These are phyloP conservation scores for Eristalis pertinax DNA, from an alignment of 2,888 invertebrate species.

Conservation along the genomic window DNA sequence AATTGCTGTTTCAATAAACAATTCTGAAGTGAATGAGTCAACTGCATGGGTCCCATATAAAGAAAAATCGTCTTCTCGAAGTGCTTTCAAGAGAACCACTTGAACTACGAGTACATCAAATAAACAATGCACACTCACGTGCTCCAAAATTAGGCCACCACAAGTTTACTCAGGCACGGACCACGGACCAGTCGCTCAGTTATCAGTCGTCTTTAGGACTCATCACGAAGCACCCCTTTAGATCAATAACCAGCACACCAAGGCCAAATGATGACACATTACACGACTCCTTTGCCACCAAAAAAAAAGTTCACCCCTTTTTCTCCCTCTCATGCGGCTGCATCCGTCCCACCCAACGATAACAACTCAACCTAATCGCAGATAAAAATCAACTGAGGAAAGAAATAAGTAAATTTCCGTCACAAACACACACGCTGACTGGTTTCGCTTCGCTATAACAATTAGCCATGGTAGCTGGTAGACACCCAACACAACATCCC, in stretches of 20 bases:
- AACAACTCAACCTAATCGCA: neutral
- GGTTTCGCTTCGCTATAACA: neutral
- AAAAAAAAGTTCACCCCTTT: neutral
- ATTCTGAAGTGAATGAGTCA: too few relatives aligned
- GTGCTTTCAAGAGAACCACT: too few relatives aligned
- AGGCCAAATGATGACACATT: neutral
- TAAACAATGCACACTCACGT: too few relatives aligned
- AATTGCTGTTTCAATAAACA: too few relatives aligned
- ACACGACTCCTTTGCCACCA: neutral
- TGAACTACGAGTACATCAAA: too few relatives aligned
- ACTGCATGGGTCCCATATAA: too few relatives aligned
- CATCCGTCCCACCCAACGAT: neutral
- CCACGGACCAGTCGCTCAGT: too few relatives aligned
- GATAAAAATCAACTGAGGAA: neutral
- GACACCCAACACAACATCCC: slow-evolving; percentile 8
- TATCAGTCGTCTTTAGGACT: too few relatives aligned
- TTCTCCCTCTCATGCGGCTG: neutral
- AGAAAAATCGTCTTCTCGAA: too few relatives aligned
- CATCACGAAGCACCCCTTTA: neutral
- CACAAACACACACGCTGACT: neutral
- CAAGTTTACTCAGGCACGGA: too few relatives aligned
- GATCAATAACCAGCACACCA: neutral
- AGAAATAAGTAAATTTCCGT: neutral
- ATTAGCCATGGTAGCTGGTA: neutral
- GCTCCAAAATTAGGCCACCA: too few relatives aligned